Conservation (phyloP, 2,888 invertebrate species). For the Morpho deidamia region DNA sequence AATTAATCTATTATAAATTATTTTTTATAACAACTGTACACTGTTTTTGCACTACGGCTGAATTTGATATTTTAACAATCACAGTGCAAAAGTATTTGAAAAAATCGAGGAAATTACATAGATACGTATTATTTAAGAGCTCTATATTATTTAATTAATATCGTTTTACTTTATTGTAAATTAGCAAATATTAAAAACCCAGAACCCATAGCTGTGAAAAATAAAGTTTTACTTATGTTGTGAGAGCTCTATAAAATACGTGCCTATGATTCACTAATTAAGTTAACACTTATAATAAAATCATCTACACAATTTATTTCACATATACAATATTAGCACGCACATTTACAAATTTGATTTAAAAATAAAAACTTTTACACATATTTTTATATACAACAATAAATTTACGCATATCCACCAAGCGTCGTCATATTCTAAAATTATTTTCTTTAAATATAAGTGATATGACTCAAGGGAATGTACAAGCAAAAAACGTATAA, state of each 20-base stretch:
- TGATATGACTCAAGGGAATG: conserved; percentile 69
- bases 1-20: conserved; percentile 31
- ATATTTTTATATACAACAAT: conserved; percentile 30
- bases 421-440: conserved; percentile 45
- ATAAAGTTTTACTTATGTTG: background rate
- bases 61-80: conserved; percentile 15
- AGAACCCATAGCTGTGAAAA: background rate
- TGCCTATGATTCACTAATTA: conserved; percentile 16
- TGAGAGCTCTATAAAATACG: conserved; percentile 11
- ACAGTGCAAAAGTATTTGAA: conserved; percentile 15
- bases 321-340: conserved; percentile 69
- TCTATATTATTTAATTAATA: background rate
- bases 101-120: conserved; percentile 8
- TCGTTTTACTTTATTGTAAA: too few species aligned
- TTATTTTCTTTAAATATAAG: conserved; percentile 43
- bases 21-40: conserved; percentile 32
- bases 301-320: conserved; percentile 30
- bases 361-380: conserved; percentile 41
- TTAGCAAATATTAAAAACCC: background rate
- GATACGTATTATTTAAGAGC: conserved; percentile 2
- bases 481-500: conserved; percentile 35
- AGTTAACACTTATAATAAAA: conserved; percentile 15
- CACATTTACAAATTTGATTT: conserved; percentile 65
- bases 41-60: conserved; percentile 8
- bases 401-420: conserved; percentile 40